Base-by-base conservation (phyloP, 2,113 vertebrate species). In the Phylloscopus whistleri region DNA sequence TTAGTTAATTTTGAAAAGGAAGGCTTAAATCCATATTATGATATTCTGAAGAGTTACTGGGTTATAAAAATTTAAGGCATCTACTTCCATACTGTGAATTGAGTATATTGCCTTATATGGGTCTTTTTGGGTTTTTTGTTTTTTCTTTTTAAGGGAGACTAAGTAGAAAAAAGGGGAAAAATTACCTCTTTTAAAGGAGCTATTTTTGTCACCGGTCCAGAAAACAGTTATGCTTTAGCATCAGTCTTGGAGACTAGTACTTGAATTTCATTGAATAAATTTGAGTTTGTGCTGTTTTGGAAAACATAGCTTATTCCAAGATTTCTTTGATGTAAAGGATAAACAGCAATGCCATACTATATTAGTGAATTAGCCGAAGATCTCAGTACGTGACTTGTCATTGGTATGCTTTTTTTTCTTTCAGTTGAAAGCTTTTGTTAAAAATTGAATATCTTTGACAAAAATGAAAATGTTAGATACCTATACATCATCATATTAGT, bases 101-200 rank as follows among this genome's bases (percentile, higher is more conserved):
- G 27, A 86, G 1, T 64, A 39, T 46, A 11, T 31, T 23, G 2
- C 28, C 7, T 69, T 83, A 41, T 27, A 13, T n/a, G 14, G n/a
- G 4, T 22, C 22, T 55, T 37, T 10, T 20, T 2, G 2, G 0
- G 23, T 16, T 39, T 43, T 52, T 33, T 37, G 1, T n/a, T 15
- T 28, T 48, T 18, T 28, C 17, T 68, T 90, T 87, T 67, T 58
- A 49, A 44, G 52, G 22, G 12, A 16, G 87, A 35, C 44, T 49
- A 79, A 52, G 24, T 24, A 41, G 33, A 78, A 81, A 46, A 58
- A 86, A 64, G 11, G 27, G 7, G 35, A 41, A 14, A 69, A 46
- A 2, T 1, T 6, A 26, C 18, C 4, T 76, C 3, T 69, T 88
- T 62, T 87, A 59, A 84, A 78, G 39, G 13, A 87, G 16, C 27